Base-by-base conservation (phyloP, 1,140 invertebrate genomes). In the Anoplophora glabripennis region DNA sequence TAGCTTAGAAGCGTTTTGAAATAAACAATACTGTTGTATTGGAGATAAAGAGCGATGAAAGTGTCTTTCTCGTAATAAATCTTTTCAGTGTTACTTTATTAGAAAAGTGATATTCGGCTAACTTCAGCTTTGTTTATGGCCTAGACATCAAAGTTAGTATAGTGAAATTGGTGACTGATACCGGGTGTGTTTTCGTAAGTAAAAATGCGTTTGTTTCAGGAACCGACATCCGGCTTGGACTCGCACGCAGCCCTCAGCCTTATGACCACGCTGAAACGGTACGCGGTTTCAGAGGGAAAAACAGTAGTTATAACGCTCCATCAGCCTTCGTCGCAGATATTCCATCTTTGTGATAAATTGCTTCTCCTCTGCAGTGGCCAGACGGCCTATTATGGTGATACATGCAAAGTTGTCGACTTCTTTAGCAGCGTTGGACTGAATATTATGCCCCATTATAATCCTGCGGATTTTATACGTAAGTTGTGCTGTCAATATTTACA, bases 261-360 rank as follows among this genome's bases (percentile, higher is more conserved):
- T 46, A 92, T 93, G 80, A 78, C 81, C 52, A 86, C 83, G 46
- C 74, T 93, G 47, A 90, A 90, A 74, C 80, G 84, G 33, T 91
- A 89, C 65, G 89, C 89, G 0, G 83, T 86, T 54, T 83, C 87
- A 59, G 88, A 89, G 73, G 84, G 88, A 47, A 93, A 92, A 75
- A 90, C 88, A 2, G 84, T 93, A 33, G 85, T 93, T 35, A 83
- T 90, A 15, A 90, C 90, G 17, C 86, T 93, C 9, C 91, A 94
- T 75, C 91, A 94, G 73, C 91, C 91, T 0, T 92, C 90, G 35
- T 93, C 90, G 44, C 88, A 92, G 75, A 92, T 93, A 75, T 94
- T 93, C 75, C 88, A 91, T 76, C 88, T 90, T 81, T 92, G 93
- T 71, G 89, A 89, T 76, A 88, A 88, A 72, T 76, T 93, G 44